Conservation (phyloP, 2,888 invertebrate species). For the Thecocarcelia acutangulata region DNA sequence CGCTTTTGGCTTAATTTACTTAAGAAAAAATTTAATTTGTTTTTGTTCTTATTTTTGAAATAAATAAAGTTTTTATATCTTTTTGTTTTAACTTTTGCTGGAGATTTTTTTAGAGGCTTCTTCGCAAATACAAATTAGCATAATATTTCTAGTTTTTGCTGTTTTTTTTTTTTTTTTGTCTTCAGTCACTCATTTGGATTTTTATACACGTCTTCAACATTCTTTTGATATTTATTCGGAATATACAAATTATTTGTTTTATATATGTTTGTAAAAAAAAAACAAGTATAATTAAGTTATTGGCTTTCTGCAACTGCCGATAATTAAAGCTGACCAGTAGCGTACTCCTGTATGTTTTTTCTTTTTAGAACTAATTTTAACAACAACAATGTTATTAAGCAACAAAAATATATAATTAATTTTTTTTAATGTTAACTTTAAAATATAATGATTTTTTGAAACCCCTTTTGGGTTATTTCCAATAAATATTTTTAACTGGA, state of each 20-base stretch:
- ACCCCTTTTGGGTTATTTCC: too few species aligned
- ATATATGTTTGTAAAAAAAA: not conserved
- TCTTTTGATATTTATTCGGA: not conserved
- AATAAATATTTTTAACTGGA: too few species aligned
- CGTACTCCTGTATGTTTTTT: not conserved
- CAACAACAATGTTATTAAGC: too few species aligned
- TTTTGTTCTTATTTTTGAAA: not conserved
- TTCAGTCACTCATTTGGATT: not conserved
- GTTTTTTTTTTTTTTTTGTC: slow-evolving; percentile 2
- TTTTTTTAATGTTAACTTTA: too few species aligned
- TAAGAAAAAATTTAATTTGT: slow-evolving; percentile 38
- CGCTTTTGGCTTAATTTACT: slow-evolving; percentile 11
- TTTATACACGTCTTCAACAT: not conserved
- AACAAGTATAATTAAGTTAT: slow-evolving; percentile 17
- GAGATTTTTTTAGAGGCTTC: slow-evolving; percentile 7
- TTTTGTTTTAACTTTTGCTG: not conserved
- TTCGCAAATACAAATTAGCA: slow-evolving; percentile 9
- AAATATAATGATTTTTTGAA: too few species aligned
- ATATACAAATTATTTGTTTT: not conserved
- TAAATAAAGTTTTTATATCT: not conserved
- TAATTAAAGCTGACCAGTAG: slow-evolving; percentile 15
- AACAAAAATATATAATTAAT: too few species aligned
- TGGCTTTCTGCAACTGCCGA: slow-evolving; percentile 27
- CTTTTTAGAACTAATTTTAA: not conserved
- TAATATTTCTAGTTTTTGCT: slow-evolving; percentile 19